Evolutionary conservation across 2,797 vertebrate genomes (phyloP), one percentile per base, ranked within the genome.

Genomic region (Decapterus maruadsi): DNA sequence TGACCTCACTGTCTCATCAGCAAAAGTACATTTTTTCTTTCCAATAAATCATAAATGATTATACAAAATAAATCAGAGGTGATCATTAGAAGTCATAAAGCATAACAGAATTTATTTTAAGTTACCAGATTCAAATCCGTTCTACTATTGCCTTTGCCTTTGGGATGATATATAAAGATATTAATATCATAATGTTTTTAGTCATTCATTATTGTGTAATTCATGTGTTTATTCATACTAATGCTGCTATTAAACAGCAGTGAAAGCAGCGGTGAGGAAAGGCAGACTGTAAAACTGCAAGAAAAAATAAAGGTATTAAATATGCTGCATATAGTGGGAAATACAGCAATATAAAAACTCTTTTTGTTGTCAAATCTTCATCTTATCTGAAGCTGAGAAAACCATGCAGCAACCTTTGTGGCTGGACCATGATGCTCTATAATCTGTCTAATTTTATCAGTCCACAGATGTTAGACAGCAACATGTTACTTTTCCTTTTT

Each of bases 1-100:
- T 67, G 10, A 51, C 63, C 34, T 63, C 43, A 19, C 26, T 72
- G 31, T 65, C 53, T 50, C 50, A 62, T 43, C 10, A 68, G 46
- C 14, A 74, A 40, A 10, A 43, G 50, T 68, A 54, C 53, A 40
- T 63, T 34, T 58, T 74, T 64, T 40, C 10, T 78, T 43, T 31
- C 16, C 14, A 36, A 69, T 59, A 42, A 40, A 40, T 40, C 38
- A 9, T 8, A 40, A 40, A 40, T 8, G 38, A 6, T 71, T 69
- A 58, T n/a, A 38, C 16, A 36, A 42, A 74, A 40, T 46, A 4
- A 20, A 31, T 60, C 54, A 56, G 22, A 38, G 61, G 20, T 38
- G 20, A 26, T 31, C n/a, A 38, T 68, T 19, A 68, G 3, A 46
- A 48, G n/a, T 50, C 13, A 13, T 19, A 45, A 51, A 26, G 26